Evolutionary conservation across 2,888 invertebrate genomes (phyloP), one percentile per base, ranked within the genome.

Genomic region (Leucania comma): DNA sequence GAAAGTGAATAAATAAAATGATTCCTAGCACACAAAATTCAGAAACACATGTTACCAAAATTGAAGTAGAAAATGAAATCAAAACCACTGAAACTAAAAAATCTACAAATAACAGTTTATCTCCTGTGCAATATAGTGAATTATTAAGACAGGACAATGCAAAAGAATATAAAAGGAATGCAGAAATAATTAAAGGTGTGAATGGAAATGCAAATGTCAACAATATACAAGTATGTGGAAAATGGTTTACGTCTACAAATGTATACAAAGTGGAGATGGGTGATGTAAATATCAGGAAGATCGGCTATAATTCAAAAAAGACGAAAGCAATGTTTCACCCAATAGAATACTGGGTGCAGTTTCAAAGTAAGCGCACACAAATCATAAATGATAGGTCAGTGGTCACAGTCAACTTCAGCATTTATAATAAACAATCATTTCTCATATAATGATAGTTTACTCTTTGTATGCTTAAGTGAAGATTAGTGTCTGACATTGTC

Each of bases 341-440:
- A n/a, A 60, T 17, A 22, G 1, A 46, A 6, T 80, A 35, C 35
- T 80, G 78, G 78, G 66, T 80, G 20, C 75, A 66, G 32, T 14
- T 38, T 38, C 4, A 12, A 14, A 14, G 38, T 38, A 38, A 42
- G 42, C 17, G 5, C 17, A 42, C 17, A 42, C 42, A 42, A 42
- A 35, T 38, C 0, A 10, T 38, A 38, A 14, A 42, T 42, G 4
- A 42, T 42, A 42, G n/a, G n/a, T 4, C 14, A 5, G 4, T 42
- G 17, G 42, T 42, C 42, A 17, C 17, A 42, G 42, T 42, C 17
- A 10, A 38, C 14, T 42, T 42, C 17, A 17, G 5, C 14, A 12
- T 17, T 42, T 42, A 42, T 42, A 42, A 20, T 29, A 29, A 29
- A 29, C 29, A 29, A 29, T 29, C 2, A 29, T 29, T 29, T 29